Evolutionary conservation across 2,113 vertebrate genomes (phyloP).

Genomic region (Microcebus jonahi): DNA sequence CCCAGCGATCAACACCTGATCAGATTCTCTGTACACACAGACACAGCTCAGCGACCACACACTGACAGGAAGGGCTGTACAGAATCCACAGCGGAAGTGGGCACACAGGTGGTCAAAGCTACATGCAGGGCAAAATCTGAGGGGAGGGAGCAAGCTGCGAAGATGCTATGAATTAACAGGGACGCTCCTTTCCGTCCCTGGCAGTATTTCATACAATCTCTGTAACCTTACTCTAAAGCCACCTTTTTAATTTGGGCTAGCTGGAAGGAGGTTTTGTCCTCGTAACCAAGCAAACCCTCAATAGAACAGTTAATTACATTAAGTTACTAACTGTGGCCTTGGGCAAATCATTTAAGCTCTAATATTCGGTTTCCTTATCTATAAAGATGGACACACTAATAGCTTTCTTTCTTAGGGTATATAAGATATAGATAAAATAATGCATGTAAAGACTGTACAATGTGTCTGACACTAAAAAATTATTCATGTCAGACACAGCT

Average conservation of each 20-base stretch:
- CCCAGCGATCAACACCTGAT: too few relatives aligned
- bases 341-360: background rate
- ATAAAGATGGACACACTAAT: background rate
- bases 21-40: background rate
- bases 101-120: background rate
- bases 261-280: background rate
- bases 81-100: background rate
- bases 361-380: background rate
- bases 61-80: background rate
- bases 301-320: background rate
- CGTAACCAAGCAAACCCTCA: background rate
- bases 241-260: background rate
- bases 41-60: background rate
- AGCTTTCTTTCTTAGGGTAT: background rate
- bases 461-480: background rate
- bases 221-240: background rate
- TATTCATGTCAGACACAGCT: background rate
- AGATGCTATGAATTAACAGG: background rate
- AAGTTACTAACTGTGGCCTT: background rate
- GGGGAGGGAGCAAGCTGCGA: too few relatives aligned
- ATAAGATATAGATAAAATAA: background rate
- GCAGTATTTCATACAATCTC: background rate
- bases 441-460: background rate
- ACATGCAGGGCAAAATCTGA: background rate
- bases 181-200: too few relatives aligned